A percentile compares a stretch with the other conserved stretches of the same genome.
Conservation (phyloP, 2,113 vertebrate genomes). For the Sturnus vulgaris region DNA sequence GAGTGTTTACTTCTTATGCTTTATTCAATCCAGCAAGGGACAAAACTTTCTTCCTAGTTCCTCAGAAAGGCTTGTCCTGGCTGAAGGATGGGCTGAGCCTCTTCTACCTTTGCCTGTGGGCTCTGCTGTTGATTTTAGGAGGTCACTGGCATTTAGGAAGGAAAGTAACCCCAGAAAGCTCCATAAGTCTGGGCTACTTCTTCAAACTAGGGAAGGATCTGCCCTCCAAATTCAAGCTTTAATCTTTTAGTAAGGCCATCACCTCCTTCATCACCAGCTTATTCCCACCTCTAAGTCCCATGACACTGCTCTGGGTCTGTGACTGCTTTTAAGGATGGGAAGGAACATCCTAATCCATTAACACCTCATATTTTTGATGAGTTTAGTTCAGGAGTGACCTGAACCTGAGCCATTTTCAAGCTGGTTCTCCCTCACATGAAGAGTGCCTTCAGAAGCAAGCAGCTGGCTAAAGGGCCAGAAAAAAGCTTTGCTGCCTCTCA, state of each 20-base stretch:
- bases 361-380: neutral
- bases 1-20: neutral
- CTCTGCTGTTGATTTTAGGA: neutral
- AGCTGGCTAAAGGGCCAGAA: neutral
- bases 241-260: neutral
- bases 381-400: neutral
- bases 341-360: neutral
- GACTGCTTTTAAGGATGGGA: neutral
- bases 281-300: neutral
- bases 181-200: accelerated
- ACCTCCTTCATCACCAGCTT: neutral
- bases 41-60: neutral
- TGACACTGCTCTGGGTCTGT: neutral
- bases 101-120: neutral
- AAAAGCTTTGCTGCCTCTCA: neutral
- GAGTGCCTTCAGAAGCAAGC: neutral
- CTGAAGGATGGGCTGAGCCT: neutral
- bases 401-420: neutral
- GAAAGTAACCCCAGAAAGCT: neutral
- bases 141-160: neutral
- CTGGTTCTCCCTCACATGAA: neutral
- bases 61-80: neutral
- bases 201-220: neutral
- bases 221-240: neutral
- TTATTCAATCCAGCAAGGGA: neutral